Evolutionary conservation across 2,888 invertebrate species (phyloP).

Genomic region (Tridacna gigas): DNA sequence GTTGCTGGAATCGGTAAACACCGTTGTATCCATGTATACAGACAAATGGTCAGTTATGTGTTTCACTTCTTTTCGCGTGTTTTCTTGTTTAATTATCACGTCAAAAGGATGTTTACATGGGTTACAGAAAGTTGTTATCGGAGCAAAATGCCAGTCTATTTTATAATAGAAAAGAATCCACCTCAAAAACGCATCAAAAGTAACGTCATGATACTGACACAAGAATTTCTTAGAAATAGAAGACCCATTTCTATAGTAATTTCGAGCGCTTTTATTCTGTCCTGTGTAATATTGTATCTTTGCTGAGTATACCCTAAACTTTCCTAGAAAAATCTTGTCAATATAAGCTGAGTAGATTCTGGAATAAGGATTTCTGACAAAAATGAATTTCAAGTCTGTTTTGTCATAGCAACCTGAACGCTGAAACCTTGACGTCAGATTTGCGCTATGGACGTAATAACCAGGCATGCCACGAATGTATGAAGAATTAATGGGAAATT

Average conservation of each 20-base stretch:
- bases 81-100: constrained; percentile 49
- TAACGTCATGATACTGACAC: constrained; percentile 27
- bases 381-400: constrained; percentile 20
- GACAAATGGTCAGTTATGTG: constrained; percentile 13
- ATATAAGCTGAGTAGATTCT: constrained; percentile 55
- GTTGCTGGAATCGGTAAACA: background rate
- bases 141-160: constrained; percentile 45
- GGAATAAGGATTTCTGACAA: constrained; percentile 50
- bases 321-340: constrained; percentile 51
- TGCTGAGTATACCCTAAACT: constrained; percentile 32
- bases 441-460: constrained; percentile 23
- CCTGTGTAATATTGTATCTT: background rate
- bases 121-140: constrained; percentile 41
- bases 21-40: constrained; percentile 9
- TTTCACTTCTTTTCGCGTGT: constrained; percentile 30
- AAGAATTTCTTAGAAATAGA: background rate
- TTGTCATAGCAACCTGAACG: background rate
- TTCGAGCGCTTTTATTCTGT: background rate
- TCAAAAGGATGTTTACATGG: constrained; percentile 40
- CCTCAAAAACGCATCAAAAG: constrained; percentile 44
- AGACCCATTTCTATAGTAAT: background rate
- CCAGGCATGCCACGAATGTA: constrained; percentile 37
- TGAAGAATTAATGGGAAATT: constrained; percentile 30
- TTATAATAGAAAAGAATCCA: constrained; percentile 3
- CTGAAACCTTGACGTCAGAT: constrained; percentile 10